Evolutionary conservation across 1,140 invertebrate genomes (phyloP), one percentile per base, ranked within the genome.

Genomic region (Orussus abietinus): DNA sequence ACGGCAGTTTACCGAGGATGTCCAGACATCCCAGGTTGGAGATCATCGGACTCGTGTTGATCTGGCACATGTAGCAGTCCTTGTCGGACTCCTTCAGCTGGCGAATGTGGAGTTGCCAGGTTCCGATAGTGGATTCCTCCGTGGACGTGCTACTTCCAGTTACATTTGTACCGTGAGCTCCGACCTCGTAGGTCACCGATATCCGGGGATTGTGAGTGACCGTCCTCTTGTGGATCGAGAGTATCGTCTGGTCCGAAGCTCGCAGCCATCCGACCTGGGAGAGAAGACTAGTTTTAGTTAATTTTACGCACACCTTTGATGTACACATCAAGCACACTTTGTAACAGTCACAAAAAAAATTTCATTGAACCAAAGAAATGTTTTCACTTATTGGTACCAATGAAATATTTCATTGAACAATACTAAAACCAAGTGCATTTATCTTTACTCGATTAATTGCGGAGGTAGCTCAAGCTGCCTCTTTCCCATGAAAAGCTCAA

Each of bases 191-290:
- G 46, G 82, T 83, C 30, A 91, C 84, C 40, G 79, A 77, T 46
- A 92, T 87, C 12, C 90, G 76, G 1, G 82, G 80, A 68, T 90
- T 92, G 70, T 92, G 88, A 1, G 89, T 91, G n/a, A 94, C 88
- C 13, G 92, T 87, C 20, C 83, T 78, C 11, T 84, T 87, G 63
- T 92, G 86, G 1, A 93, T 71, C 1, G 88, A 88, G 11, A 93
- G 74, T 17, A 94, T 86, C 9, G 89, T 92, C 69, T 93, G 89
- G 62, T 92, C 89, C 51, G 91, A 88, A 1, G 85, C 86, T 55
- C 86, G 80, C 53, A 94, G 79, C 90, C 90, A 94, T n/a, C 87
- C 90, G 15, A 94, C 88, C 91, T 94, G 67, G 12, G 72, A 75
- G 66, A 53, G 11, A 31, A 31, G 29, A 13, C 33, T 12, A 19